Base-by-base conservation (phyloP, 2,797 vertebrate genomes). In the Enoplosus armatus region DNA sequence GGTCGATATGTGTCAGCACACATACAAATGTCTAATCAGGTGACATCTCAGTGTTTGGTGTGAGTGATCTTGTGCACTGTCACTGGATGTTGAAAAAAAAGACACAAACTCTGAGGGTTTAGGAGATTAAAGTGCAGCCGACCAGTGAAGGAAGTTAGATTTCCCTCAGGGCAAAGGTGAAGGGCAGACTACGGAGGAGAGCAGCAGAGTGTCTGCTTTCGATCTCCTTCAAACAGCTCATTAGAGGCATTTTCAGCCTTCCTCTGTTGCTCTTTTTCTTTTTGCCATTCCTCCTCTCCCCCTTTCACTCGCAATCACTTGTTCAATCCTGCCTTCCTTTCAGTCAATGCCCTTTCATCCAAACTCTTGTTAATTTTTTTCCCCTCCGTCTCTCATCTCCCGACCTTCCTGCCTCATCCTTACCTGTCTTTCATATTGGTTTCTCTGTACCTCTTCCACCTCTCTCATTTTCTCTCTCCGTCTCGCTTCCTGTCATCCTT, bases 201-300 rank as follows among this genome's bases (percentile, higher is more conserved):
- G 63, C 9, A 24, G 68, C 56, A 26, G 24, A 73, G 65, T 12
- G 39, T 65, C 20, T 76, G 73, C 48, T 61, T 79, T 75, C 75
- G 26, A 66, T 84, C 77, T 78, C 62, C 33, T 53, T 81, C 73
- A 72, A 85, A 80, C 55, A 77, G 82, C 83, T 88, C 85, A 89
- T 90, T 86, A 87, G 80, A 85, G 72, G 60, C 82, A 39, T 71
- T 72, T 76, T 84, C 74, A 47, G 43, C 24, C 67, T 58, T 51
- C 24, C 66, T 61, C 31, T 48, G 18, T 51, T 53, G 22, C 63
- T 70, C 45, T 31, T 16, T 77, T 39, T 77, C 58, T 66, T 62
- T 85, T 72, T 73, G 24, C 31, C 26, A 29, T 6, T 62, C 10
- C 31, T 58, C 22, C 60, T 61, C 48, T 33, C 55, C 48, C 39